phyloP scores from a whole-genome alignment of 2,888 invertebrate species.

The Netelia melanura region DNA sequence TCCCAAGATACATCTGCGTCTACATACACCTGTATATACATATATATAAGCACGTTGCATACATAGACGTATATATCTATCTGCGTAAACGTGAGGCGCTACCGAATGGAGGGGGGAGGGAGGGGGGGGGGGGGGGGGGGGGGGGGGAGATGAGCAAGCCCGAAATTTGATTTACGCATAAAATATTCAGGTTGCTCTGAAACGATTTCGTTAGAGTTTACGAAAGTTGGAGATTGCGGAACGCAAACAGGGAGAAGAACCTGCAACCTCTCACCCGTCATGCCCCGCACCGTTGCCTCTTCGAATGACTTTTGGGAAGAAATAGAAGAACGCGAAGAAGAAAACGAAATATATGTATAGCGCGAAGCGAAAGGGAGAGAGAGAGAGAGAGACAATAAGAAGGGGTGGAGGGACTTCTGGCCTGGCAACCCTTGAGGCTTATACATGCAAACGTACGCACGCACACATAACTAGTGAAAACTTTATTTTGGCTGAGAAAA shows the following conservation, averaged over 20 bases:
- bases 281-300: slow-evolving; percentile 32
- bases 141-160: slow-evolving; percentile 58
- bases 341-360: slow-evolving; percentile 45
- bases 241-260: slow-evolving; percentile 59
- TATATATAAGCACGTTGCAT: not conserved
- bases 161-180: slow-evolving; percentile 79
- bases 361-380: slow-evolving; percentile 37
- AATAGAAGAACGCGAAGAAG: slow-evolving; percentile 59
- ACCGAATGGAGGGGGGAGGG: not conserved
- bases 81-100: slow-evolving; percentile 2
- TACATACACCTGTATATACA: slow-evolving; percentile 25
- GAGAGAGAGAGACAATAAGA: slow-evolving; percentile 11
- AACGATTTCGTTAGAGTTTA: slow-evolving; percentile 79
- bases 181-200: slow-evolving; percentile 79
- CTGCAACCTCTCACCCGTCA: slow-evolving; percentile 54
- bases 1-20: not conserved
- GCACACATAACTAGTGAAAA: not conserved
- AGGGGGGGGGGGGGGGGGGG: not conserved
- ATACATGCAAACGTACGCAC: slow-evolving; percentile 9
- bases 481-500: slow-evolving; percentile 1
- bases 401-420: slow-evolving; percentile 27
- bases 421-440: slow-evolving; percentile 25
- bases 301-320: slow-evolving; percentile 62
- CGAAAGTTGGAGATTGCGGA: slow-evolving; percentile 74
- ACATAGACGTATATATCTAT: not conserved